Conservation (phyloP, 2,113 vertebrate species). For the Gobius niger region DNA sequence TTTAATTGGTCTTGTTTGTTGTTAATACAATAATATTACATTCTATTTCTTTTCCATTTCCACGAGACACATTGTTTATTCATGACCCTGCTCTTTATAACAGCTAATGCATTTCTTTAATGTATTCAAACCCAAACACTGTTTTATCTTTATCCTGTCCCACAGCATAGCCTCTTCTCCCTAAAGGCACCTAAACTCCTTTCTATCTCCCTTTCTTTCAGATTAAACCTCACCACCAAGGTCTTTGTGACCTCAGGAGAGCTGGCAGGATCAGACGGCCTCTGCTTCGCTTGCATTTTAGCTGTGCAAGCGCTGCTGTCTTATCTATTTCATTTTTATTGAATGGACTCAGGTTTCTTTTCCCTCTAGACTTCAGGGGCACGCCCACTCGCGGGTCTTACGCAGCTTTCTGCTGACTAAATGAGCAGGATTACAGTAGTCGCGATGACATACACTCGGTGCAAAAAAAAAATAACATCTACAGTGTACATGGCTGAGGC, state of each 20-base stretch:
- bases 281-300: conserved; percentile 72
- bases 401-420: conserved; percentile 63
- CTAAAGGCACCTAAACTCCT: conserved; percentile 31
- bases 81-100: conserved; percentile 19
- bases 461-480: conserved; percentile 41
- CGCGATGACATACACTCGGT: conserved; percentile 36
- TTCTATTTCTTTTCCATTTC: not conserved
- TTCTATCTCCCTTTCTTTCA: conserved; percentile 49
- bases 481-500: conserved; percentile 21
- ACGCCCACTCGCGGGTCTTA: conserved; percentile 43
- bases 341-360: conserved; percentile 66
- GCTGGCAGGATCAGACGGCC: conserved; percentile 61
- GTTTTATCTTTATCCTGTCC: conserved; percentile 25
- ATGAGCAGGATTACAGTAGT: conserved; percentile 53
- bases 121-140: conserved; percentile 31
- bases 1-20: no score
- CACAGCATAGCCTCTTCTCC: conserved; percentile 11
- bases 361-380: conserved; percentile 47
- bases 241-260: conserved; percentile 70
- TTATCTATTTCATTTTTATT: conserved; percentile 72
- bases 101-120: conserved; percentile 31
- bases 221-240: conserved; percentile 67
- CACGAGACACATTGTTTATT: conserved; percentile 7
- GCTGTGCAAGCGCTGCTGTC: conserved; percentile 40
- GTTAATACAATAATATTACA: no score